Evolutionary conservation across 2,113 vertebrate species (phyloP).

Genomic region (Antechinus stuartii): DNA sequence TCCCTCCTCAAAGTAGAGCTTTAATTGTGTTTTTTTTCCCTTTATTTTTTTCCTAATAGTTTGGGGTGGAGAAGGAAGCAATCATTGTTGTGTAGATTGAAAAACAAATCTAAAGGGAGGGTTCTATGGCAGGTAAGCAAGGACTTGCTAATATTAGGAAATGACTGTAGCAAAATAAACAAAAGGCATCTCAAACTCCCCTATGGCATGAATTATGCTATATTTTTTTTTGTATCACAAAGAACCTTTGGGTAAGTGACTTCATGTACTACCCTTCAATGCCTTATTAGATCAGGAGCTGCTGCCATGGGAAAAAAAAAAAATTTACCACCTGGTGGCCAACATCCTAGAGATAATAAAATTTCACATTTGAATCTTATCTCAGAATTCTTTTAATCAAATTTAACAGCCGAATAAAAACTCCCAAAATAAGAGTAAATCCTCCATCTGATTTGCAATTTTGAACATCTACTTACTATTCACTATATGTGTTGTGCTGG

Average conservation of each 20-base stretch:
- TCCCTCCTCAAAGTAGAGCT: background rate
- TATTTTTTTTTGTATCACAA: background rate
- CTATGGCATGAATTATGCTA: background rate
- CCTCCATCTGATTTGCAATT: background rate
- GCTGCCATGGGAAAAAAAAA: no score
- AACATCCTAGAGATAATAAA: background rate
- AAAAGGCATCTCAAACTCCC: background rate
- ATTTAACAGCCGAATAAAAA: background rate
- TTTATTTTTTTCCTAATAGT: background rate
- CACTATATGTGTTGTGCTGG: background rate
- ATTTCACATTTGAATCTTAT: background rate
- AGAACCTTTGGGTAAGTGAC: background rate
- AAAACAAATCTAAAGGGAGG: background rate
- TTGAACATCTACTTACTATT: background rate
- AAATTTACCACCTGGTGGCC: no score
- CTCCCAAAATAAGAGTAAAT: background rate
- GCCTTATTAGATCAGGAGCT: background rate
- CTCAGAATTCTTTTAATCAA: background rate
- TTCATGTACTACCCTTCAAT: background rate
- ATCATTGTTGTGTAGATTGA: background rate
- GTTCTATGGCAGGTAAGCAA: background rate
- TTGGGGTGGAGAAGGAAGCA: background rate
- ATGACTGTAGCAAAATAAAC: background rate
- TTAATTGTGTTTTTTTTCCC: background rate
- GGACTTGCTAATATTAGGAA: background rate